phyloP scores from a whole-genome alignment of 2,888 invertebrate species.

The Hypomecis atomaria region DNA sequence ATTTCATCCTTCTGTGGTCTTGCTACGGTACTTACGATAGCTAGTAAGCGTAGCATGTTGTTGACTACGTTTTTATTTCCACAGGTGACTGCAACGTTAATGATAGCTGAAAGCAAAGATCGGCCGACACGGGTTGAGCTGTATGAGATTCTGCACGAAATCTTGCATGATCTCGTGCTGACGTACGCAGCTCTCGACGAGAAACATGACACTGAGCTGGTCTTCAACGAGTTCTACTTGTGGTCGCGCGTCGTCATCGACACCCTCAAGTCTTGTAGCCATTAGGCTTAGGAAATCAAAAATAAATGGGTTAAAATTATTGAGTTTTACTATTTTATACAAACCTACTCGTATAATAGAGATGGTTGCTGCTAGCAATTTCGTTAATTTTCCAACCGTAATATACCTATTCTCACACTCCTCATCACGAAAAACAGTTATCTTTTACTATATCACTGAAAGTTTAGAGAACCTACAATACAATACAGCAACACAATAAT shows the following conservation, averaged over 20 bases:
- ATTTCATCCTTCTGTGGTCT: too few species aligned
- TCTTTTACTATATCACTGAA: too few species aligned
- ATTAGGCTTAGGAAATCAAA: conserved; percentile 36
- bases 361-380: too few species aligned
- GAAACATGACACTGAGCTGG: conserved; percentile 45
- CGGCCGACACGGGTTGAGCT: conserved; percentile 52
- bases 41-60: neutral
- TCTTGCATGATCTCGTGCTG: conserved; percentile 57
- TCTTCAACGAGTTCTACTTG: conserved; percentile 53
- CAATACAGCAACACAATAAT: too few species aligned
- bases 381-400: too few species aligned
- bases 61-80: neutral
- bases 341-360: too few species aligned
- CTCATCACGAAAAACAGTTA: too few species aligned
- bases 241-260: conserved; percentile 55
- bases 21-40: too few species aligned
- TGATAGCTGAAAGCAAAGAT: conserved; percentile 48
- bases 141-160: conserved; percentile 45
- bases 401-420: too few species aligned
- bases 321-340: neutral
- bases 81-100: conserved; percentile 54
- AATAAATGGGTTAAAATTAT: neutral
- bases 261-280: conserved; percentile 56
- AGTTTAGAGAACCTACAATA: too few species aligned
- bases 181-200: conserved; percentile 56